Conservation (phyloP, 2,888 invertebrate genomes). For the Xestia c-nigrum region DNA sequence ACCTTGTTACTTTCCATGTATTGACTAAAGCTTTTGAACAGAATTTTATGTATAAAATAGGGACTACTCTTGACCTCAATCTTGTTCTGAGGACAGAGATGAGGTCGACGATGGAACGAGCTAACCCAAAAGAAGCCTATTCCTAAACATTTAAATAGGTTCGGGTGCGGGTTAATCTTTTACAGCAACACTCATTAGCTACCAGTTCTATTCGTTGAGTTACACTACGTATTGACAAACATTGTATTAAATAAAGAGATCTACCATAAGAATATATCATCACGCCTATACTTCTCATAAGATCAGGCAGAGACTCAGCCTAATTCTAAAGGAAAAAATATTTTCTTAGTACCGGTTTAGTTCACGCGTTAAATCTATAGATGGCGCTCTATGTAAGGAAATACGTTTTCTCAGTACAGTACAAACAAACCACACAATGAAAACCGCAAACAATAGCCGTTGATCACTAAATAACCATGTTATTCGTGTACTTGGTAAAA, state of each 20-base stretch:
- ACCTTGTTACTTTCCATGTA: conserved; percentile 20
- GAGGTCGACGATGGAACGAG: neutral
- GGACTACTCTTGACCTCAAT: neutral
- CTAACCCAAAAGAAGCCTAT: neutral
- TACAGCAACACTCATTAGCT: neutral
- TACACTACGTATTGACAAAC: neutral
- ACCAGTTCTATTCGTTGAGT: neutral
- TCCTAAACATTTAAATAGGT: neutral
- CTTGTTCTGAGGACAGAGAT: neutral
- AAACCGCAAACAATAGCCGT: conserved; percentile 40
- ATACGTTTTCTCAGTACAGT: conserved; percentile 9
- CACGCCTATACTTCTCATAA: neutral
- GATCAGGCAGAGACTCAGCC: neutral
- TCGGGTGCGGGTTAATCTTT: neutral
- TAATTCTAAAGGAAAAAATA: neutral
- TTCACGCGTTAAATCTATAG: conserved; percentile 1
- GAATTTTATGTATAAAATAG: neutral
- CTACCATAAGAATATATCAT: neutral
- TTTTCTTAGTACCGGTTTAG: neutral
- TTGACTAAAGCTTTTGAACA: neutral
- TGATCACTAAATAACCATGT: conserved; percentile 51
- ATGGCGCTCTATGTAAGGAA: conserved; percentile 20
- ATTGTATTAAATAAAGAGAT: neutral
- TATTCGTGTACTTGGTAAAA: conserved; percentile 46
- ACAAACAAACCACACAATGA: conserved; percentile 24